Conservation (phyloP, 2,797 vertebrate genomes). For the Cynodonichthys magdalenae region DNA sequence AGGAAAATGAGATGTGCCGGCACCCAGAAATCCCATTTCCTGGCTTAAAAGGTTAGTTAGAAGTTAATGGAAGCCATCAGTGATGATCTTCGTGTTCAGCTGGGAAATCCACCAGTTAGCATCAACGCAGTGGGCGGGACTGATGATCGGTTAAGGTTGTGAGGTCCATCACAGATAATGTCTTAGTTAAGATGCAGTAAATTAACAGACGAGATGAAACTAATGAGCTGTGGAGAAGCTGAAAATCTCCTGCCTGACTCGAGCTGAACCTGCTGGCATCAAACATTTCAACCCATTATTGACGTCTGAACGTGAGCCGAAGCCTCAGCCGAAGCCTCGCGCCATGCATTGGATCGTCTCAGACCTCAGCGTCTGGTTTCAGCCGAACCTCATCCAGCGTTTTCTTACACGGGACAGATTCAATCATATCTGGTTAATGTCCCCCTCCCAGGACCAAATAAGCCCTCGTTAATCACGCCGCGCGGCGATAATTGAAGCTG, state of each 20-base stretch:
- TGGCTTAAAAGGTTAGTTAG: slow-evolving; percentile 7
- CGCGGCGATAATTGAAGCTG: slow-evolving; percentile 41
- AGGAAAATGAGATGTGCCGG: slow-evolving; percentile 15
- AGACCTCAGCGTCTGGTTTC: slow-evolving; percentile 11
- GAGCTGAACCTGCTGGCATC: slow-evolving; percentile 5
- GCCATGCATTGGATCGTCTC: background rate
- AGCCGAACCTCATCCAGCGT: slow-evolving; percentile 11
- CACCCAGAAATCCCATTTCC: slow-evolving; percentile 43
- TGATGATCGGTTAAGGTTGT: slow-evolving; percentile 10
- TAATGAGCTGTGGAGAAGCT: slow-evolving; percentile 16
- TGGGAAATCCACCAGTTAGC: slow-evolving; percentile 10
- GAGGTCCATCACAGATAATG: slow-evolving; percentile 30
- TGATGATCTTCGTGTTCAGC: slow-evolving; percentile 26
- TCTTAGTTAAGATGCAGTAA: slow-evolving; percentile 12
- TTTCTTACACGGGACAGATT: slow-evolving; percentile 24
- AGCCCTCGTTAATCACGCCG: slow-evolving; percentile 56
- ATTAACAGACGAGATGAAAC: slow-evolving; percentile 30
- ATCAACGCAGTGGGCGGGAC: background rate
- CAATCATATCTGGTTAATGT: slow-evolving; percentile 42
- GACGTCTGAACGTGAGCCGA: background rate
- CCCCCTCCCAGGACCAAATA: slow-evolving; percentile 10
- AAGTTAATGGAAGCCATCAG: slow-evolving; percentile 39
- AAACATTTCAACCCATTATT: background rate
- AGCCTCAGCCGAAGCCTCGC: background rate
- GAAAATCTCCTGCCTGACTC: background rate